These are phyloP conservation scores for Cosmorhoe ocellata DNA, from an alignment of 2,888 invertebrate genomes.

Conservation along the genomic window DNA sequence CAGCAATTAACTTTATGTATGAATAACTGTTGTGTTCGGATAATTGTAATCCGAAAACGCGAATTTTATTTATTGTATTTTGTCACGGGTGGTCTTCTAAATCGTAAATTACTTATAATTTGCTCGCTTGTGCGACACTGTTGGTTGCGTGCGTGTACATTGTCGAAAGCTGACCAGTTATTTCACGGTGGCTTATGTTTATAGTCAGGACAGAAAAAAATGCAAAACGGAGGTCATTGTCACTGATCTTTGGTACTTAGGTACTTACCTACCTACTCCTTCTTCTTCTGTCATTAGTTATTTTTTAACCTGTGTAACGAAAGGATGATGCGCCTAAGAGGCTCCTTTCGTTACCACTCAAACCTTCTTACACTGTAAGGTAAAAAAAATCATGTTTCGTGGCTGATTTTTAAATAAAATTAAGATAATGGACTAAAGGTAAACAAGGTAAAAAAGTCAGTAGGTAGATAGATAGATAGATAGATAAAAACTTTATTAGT, in stretches of 20 bases:
- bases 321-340: no score
- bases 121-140: conserved; percentile 36
- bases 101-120: conserved; percentile 39
- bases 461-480: no score
- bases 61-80: conserved; percentile 36
- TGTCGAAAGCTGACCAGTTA: conserved; percentile 38
- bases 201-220: conserved; percentile 28
- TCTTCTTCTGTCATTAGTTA: no score
- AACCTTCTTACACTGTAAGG: no score
- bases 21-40: conserved; percentile 34
- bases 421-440: no score
- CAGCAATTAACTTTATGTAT: conserved; percentile 34
- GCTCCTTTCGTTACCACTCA: no score
- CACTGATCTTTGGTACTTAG: conserved; percentile 14
- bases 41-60: conserved; percentile 36
- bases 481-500: no score
- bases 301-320: no score
- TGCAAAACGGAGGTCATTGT: conserved; percentile 35
- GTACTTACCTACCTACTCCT: no score
- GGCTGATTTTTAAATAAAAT: no score
- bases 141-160: conserved; percentile 35
- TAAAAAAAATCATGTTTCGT: no score
- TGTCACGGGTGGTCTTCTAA: conserved; percentile 39
- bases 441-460: no score
- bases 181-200: conserved; percentile 36